A percentile compares a stretch with the other conserved stretches of the same genome.
These are phyloP conservation scores for Phallusia fumigata DNA, from an alignment of 23 tunicate species.

Conservation along the genomic window DNA sequence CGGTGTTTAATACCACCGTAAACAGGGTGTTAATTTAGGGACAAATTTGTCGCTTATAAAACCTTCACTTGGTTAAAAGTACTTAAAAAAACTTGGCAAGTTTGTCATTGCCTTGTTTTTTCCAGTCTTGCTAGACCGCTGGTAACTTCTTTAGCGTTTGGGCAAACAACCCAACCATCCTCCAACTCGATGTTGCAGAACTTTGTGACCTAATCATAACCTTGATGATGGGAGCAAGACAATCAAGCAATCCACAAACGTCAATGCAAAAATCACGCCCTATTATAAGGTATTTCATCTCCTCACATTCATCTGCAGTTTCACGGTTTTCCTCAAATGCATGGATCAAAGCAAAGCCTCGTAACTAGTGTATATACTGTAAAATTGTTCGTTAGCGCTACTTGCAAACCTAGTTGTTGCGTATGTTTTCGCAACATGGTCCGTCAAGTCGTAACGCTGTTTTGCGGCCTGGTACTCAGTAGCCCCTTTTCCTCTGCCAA, in stretches of 20 bases:
- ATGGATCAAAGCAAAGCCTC: background rate
- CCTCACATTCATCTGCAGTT: too few relatives aligned
- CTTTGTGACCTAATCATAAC: background rate
- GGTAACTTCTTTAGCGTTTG: background rate
- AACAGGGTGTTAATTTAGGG: background rate
- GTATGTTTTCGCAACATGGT: too few relatives aligned
- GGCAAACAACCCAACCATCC: conserved; percentile 16
- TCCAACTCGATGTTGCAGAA: background rate
- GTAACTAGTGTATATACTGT: background rate
- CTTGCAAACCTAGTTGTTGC: too few relatives aligned
- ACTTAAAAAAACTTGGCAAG: background rate
- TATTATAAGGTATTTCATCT: too few relatives aligned
- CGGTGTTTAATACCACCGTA: too few relatives aligned
- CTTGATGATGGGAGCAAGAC: background rate
- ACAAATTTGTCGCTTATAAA: background rate
- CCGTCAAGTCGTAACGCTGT: background rate
- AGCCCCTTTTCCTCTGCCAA: too few relatives aligned
- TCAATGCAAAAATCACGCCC: background rate
- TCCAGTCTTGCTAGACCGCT: too few relatives aligned
- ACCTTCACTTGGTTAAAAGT: conserved; percentile 3
- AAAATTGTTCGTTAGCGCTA: background rate
- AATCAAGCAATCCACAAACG: background rate
- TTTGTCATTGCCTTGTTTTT: background rate
- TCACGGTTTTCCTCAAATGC: too few relatives aligned
- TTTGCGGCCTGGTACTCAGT: background rate